Conservation (phyloP, 1,140 invertebrate genomes). For the Myzus persicae region DNA sequence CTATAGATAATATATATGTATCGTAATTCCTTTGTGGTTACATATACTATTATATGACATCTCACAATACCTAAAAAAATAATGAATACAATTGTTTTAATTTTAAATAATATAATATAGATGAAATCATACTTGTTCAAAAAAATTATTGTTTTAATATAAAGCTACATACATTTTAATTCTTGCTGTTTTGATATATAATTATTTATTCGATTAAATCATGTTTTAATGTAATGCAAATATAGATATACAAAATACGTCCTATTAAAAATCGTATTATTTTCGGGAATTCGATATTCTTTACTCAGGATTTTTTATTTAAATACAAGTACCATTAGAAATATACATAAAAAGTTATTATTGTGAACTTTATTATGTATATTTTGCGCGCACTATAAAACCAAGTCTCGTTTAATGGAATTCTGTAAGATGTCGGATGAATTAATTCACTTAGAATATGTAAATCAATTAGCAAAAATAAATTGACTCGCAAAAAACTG, state of each 20-base stretch:
- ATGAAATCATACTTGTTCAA: neutral
- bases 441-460: conserved; percentile 13
- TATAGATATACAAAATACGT: neutral
- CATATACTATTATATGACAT: too few species aligned
- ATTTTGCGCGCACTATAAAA: neutral
- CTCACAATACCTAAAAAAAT: too few species aligned
- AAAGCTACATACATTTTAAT: neutral
- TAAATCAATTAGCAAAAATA: conserved; percentile 23
- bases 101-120: neutral
- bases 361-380: neutral
- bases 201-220: neutral
- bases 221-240: neutral
- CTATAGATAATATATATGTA: neutral
- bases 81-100: neutral
- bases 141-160: neutral
- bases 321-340: neutral
- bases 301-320: neutral
- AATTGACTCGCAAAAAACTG: neutral
- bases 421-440: neutral
- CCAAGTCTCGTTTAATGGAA: neutral
- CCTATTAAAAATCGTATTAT: neutral
- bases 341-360: neutral
- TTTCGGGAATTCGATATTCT: neutral
- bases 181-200: neutral
- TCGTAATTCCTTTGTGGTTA: too few species aligned